Conservation (phyloP, 2,888 invertebrate genomes). For the Salticus scenicus region DNA sequence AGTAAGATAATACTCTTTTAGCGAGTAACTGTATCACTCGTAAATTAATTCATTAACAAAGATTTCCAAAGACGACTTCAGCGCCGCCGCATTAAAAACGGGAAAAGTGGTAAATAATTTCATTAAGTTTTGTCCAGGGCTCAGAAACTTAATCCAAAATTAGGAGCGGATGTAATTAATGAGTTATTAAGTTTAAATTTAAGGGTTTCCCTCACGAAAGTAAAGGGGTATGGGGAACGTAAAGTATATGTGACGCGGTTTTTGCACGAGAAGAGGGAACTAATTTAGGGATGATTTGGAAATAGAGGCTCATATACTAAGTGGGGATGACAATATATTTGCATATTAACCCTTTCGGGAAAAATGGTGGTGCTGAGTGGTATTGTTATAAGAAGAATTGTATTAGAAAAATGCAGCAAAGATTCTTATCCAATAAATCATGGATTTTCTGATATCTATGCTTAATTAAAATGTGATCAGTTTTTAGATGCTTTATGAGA, state of each 20-base stretch:
- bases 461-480: too few species aligned
- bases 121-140: conserved; percentile 18
- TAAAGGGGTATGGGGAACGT: background rate
- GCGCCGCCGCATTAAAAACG: conserved; percentile 10
- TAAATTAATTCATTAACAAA: conserved; percentile 41
- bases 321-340: background rate
- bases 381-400: background rate
- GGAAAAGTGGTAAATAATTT: conserved; percentile 32
- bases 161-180: conserved; percentile 42
- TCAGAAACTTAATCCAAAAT: conserved; percentile 42
- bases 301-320: background rate
- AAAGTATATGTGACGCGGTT: background rate
- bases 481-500: too few species aligned
- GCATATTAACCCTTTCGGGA: background rate
- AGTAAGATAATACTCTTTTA: conserved; percentile 12
- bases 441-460: too few species aligned
- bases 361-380: background rate
- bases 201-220: conserved; percentile 7
- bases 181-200: conserved; percentile 32
- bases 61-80: conserved; percentile 10
- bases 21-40: conserved; percentile 9
- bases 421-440: too few species aligned
- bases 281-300: background rate
- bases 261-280: background rate
- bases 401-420: too few species aligned